phyloP scores from a whole-genome alignment of 2,888 invertebrate species.

The Chymomyza caudatula region DNA sequence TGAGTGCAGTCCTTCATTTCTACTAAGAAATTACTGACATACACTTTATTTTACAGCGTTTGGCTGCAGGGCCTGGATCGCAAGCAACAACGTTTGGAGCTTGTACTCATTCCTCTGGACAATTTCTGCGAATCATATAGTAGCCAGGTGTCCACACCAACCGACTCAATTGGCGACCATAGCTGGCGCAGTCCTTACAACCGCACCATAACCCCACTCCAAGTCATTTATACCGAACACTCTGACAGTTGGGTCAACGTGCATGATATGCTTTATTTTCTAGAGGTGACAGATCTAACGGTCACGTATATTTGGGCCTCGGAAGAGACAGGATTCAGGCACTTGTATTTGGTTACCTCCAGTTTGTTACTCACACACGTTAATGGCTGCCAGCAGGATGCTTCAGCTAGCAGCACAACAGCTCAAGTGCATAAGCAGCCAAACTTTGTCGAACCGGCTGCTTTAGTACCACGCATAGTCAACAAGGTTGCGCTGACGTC shows the following conservation, averaged over 20 bases:
- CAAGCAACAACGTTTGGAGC: slow-evolving; percentile 89
- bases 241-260: slow-evolving; percentile 96
- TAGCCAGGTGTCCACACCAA: slow-evolving; percentile 78
- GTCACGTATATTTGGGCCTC: slow-evolving; percentile 93
- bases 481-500: slow-evolving; percentile 87
- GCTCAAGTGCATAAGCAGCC: slow-evolving; percentile 46
- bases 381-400: slow-evolving; percentile 79
- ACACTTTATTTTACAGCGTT: slow-evolving; percentile 81
- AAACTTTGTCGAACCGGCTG: slow-evolving; percentile 67
- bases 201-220: slow-evolving; percentile 75
- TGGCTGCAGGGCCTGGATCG: slow-evolving; percentile 95
- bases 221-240: slow-evolving; percentile 77
- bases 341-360: slow-evolving; percentile 89
- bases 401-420: slow-evolving; percentile 27
- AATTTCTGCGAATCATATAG: slow-evolving; percentile 82
- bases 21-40: neutral
- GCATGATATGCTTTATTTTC: slow-evolving; percentile 92
- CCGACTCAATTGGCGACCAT: slow-evolving; percentile 73
- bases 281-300: slow-evolving; percentile 79
- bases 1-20: slow-evolving; percentile 79
- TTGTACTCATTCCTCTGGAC: slow-evolving; percentile 88
- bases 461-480: slow-evolving; percentile 81
- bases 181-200: slow-evolving; percentile 77
- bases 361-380: slow-evolving; percentile 75
- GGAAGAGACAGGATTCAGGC: slow-evolving; percentile 93